Conservation (phyloP, 1,140 invertebrate genomes). For the Rhopalosiphum padi region DNA sequence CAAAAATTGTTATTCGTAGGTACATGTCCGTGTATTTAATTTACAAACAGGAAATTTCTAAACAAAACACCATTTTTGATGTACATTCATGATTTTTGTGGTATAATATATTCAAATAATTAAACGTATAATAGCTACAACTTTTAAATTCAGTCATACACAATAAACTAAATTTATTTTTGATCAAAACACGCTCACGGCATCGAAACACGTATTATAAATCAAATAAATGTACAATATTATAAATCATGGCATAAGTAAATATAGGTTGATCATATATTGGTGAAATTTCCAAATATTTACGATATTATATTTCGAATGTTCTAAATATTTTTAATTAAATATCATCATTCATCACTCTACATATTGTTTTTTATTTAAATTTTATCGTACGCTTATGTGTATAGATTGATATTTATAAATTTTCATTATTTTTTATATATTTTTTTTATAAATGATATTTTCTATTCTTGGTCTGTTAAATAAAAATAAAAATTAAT, state of each 20-base stretch:
- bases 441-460: neutral
- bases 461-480: neutral
- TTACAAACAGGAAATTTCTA: neutral
- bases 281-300: neutral
- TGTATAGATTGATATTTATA: neutral
- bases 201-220: neutral
- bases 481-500: neutral
- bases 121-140: neutral
- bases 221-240: neutral
- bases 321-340: constrained; percentile 2
- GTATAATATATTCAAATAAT: neutral
- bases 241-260: neutral
- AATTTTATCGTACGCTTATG: neutral
- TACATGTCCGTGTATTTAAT: neutral
- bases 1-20: neutral
- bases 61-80: neutral
- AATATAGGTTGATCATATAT: neutral
- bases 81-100: neutral
- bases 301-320: neutral
- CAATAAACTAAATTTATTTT: neutral
- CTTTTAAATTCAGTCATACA: neutral
- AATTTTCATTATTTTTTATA: too few relatives aligned
- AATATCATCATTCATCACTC: neutral
- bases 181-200: neutral
- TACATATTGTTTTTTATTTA: neutral